These are phyloP conservation scores for Callinectes sapidus DNA, from an alignment of 2,888 invertebrate species.

Conservation along the genomic window DNA sequence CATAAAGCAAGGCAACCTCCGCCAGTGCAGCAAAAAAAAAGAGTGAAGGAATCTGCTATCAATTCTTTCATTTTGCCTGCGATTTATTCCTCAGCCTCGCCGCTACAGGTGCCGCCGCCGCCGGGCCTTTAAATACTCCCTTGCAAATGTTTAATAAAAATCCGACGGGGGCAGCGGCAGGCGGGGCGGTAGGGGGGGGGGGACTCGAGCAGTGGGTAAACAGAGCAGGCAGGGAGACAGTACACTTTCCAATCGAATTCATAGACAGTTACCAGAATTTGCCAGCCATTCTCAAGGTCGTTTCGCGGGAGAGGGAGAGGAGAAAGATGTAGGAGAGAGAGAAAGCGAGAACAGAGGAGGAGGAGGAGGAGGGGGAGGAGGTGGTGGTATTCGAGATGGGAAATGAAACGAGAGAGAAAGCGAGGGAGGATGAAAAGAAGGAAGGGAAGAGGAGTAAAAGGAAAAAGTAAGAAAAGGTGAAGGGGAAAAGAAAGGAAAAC, in stretches of 20 bases:
- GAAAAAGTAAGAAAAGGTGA: neutral
- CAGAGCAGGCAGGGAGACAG: neutral
- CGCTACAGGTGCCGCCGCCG: neutral
- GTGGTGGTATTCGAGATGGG: neutral
- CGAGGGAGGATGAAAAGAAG: neutral
- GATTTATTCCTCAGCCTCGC: neutral
- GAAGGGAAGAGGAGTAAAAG: neutral
- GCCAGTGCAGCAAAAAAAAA: neutral
- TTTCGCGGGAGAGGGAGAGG: neutral
- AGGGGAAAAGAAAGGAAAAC: neutral
- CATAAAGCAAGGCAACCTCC: neutral
- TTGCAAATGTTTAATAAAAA: conserved; percentile 15
- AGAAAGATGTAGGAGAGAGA: neutral
- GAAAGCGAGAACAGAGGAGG: neutral
- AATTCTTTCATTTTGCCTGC: neutral
- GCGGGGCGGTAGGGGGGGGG: too few relatives aligned
- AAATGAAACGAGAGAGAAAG: neutral
- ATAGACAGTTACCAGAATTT: neutral
- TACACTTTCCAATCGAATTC: conserved; percentile 19
- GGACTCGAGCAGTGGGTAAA: neutral
- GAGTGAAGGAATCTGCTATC: neutral
- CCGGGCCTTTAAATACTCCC: neutral
- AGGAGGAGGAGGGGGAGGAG: neutral
- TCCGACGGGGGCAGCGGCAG: neutral
- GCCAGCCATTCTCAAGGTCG: neutral